phyloP scores from a whole-genome alignment of 2,888 invertebrate species.

The Labia minor region DNA sequence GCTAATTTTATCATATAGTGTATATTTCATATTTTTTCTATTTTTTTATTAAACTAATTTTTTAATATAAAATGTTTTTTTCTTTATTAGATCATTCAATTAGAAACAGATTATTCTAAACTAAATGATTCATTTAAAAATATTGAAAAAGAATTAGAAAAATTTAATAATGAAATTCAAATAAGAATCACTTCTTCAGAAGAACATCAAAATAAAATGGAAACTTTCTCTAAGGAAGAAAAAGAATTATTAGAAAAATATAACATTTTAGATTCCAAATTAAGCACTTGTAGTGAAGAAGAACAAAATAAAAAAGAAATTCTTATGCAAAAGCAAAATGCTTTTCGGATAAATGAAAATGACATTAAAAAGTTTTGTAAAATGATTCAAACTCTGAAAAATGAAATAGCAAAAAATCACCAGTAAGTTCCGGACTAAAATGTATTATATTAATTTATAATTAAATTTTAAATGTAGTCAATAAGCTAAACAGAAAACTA shows the following conservation, averaged over 20 bases:
- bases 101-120: background rate
- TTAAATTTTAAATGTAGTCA: too few relatives aligned
- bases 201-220: slow-evolving; percentile 33
- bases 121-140: background rate
- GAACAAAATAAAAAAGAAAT: background rate
- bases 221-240: slow-evolving; percentile 27
- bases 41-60: too few relatives aligned
- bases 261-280: background rate
- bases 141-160: slow-evolving; percentile 23
- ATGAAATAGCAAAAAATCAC: slow-evolving; percentile 29
- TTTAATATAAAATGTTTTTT: too few relatives aligned
- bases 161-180: slow-evolving; percentile 25
- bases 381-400: slow-evolving; percentile 15
- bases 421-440: slow-evolving; percentile 16
- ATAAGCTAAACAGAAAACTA: too few relatives aligned
- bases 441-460: slow-evolving; percentile 21
- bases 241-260: slow-evolving; percentile 8
- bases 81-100: slow-evolving; percentile 27
- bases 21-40: too few relatives aligned
- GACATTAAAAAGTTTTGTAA: background rate
- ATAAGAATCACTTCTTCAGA: slow-evolving; percentile 31
- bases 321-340: background rate
- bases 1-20: too few relatives aligned
- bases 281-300: background rate
- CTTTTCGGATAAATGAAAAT: background rate